A percentile compares a stretch with the other conserved stretches of the same genome.
These are phyloP conservation scores for Amorpha juglandis DNA, from an alignment of 2,888 invertebrate genomes.

Conservation along the genomic window DNA sequence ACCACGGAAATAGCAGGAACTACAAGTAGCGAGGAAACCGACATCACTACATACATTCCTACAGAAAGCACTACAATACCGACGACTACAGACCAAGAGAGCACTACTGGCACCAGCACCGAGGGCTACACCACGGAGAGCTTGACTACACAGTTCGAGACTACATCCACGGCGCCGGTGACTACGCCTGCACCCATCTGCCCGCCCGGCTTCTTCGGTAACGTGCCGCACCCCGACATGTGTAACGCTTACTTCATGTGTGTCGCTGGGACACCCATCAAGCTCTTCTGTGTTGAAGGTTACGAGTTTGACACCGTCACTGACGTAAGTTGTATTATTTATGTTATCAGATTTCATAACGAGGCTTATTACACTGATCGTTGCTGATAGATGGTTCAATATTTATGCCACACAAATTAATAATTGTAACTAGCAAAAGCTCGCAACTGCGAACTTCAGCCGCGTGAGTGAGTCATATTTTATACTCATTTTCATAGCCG, in stretches of 20 bases:
- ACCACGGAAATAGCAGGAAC: background rate
- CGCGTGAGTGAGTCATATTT: too few relatives aligned
- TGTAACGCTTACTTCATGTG: constrained; percentile 46
- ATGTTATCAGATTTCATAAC: too few relatives aligned
- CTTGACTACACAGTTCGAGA: constrained; percentile 14
- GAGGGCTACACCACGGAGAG: constrained; percentile 19
- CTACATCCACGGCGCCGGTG: constrained; percentile 9
- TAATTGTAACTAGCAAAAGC: too few relatives aligned
- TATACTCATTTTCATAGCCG: too few relatives aligned
- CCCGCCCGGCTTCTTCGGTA: constrained; percentile 41
- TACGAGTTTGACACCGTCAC: constrained; percentile 25
- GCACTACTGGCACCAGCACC: constrained; percentile 27
- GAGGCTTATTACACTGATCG: too few relatives aligned
- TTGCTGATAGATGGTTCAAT: too few relatives aligned
- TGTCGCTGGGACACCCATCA: constrained; percentile 33
- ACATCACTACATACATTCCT: background rate
- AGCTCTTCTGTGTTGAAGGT: constrained; percentile 34
- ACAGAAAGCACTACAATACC: background rate
- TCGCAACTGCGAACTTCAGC: too few relatives aligned
- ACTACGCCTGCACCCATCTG: constrained; percentile 34
- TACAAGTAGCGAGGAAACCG: background rate
- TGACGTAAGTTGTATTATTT: constrained; percentile 18
- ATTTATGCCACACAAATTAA: too few relatives aligned
- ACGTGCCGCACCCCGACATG: constrained; percentile 39
- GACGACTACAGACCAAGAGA: background rate